These are phyloP conservation scores for Channallabes apus DNA, from an alignment of 2,797 vertebrate species.

Conservation along the genomic window DNA sequence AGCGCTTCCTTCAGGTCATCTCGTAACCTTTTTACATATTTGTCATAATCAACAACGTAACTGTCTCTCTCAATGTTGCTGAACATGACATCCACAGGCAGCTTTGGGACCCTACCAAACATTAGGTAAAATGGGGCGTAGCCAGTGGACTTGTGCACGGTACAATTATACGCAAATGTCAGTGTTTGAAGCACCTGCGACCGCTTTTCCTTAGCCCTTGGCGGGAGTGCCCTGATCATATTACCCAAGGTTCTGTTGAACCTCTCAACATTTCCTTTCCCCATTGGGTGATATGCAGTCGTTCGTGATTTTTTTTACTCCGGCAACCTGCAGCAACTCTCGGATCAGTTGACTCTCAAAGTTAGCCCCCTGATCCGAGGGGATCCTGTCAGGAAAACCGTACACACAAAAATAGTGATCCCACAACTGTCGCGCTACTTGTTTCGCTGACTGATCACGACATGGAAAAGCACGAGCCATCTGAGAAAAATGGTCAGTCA, in stretches of 20 bases:
- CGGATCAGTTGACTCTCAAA: constrained; percentile 1
- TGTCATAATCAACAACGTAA: constrained; percentile 1
- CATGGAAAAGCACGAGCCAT: neutral
- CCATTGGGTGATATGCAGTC: neutral
- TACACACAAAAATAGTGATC: neutral
- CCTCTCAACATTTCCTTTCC: neutral
- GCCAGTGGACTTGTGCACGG: neutral
- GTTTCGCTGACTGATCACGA: neutral
- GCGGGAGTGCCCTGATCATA: neutral
- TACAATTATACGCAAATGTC: neutral
- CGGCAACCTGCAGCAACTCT: constrained; percentile 13
- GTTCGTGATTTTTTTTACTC: neutral
- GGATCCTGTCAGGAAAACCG: neutral
- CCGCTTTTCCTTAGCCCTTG: neutral
- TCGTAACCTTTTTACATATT: neutral
- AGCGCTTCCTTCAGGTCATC: neutral
- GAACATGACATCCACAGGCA: neutral
- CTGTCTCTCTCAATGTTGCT: neutral
- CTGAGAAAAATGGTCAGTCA: neutral
- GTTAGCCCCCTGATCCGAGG: neutral
- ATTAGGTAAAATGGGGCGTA: neutral
- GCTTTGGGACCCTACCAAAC: neutral
- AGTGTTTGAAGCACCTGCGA: neutral
- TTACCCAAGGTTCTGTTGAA: neutral
- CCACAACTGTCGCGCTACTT: neutral